Evolutionary conservation across 2,888 invertebrate genomes (phyloP), one percentile per base, ranked within the genome.

Genomic region (Ophioninae sp.): DNA sequence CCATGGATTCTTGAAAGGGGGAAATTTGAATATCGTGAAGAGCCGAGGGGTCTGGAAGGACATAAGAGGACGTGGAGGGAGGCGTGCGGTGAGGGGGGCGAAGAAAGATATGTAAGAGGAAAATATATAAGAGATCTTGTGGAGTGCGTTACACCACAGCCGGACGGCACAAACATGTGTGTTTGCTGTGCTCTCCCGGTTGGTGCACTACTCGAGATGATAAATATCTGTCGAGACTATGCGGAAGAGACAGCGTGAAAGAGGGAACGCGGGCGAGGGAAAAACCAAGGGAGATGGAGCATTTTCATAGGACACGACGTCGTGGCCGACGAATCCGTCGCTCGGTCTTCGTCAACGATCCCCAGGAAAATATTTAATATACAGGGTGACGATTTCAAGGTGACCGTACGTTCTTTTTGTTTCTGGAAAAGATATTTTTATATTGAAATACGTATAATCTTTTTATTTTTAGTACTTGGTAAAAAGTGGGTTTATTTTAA

Each of bases 261-360:
- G 69, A 77, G 77, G 37, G 68, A 67, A 64, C 17, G 56, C 64
- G 20, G 67, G 64, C 58, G 73, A 44, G 74, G 64, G 63, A 82
- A 84, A 30, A 75, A 17, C 58, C 68, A 79, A 63, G 39, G 59
- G 59, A 78, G 71, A 80, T 64, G 78, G 51, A 83, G 78, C 68
- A 81, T 81, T 74, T 74, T 41, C 65, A 69, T 73, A 71, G 59
- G 37, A 71, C 59, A 79, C 67, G 59, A 71, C 71, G 83, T 79
- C 75, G 76, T 80, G 61, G 20, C 79, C 63, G 77, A 67, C 76
- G 76, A 64, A 61, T 73, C 59, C 74, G 58, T 71, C 86, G 84
- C 85, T 88, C 87, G 86, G 69, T 89, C 89, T 88, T 89, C 87
- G 87, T 88, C 89, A 89, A 89, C 81, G 87, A 89, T 87, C 79